These are phyloP conservation scores for Deilephila elpenor DNA, from an alignment of 2,888 invertebrate genomes.

Conservation along the genomic window DNA sequence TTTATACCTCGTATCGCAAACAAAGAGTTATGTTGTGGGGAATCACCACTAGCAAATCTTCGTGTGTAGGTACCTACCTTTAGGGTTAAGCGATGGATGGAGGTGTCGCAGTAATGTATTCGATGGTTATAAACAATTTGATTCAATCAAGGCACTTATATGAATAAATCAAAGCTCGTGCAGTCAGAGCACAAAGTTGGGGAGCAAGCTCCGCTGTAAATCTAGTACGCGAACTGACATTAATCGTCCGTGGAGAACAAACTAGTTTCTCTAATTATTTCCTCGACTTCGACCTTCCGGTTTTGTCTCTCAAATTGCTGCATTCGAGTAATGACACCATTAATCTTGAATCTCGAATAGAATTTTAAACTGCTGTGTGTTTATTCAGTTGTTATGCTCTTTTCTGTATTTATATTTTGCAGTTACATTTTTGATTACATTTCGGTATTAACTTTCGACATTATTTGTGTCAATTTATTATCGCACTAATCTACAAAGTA, in stretches of 20 bases:
- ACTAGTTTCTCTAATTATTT: slow-evolving; percentile 78
- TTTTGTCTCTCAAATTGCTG: slow-evolving; percentile 65
- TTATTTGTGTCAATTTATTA: background rate
- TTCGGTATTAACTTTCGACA: background rate
- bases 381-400: background rate
- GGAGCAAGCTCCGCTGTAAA: slow-evolving; percentile 55
- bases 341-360: slow-evolving; percentile 56
- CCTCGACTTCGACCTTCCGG: slow-evolving; percentile 66
- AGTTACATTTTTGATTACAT: background rate
- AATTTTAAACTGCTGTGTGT: slow-evolving; percentile 33
- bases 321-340: slow-evolving; percentile 59
- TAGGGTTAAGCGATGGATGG: background rate
- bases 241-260: slow-evolving; percentile 69
- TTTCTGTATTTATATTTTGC: background rate
- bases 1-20: too few relatives aligned
- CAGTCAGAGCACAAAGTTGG: slow-evolving; percentile 54
- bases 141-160: slow-evolving; percentile 48
- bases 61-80: background rate
- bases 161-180: slow-evolving; percentile 51
- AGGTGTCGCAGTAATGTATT: background rate
- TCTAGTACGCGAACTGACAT: slow-evolving; percentile 70
- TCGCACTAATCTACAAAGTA: background rate
- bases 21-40: too few relatives aligned
- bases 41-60: too few relatives aligned
- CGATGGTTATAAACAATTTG: slow-evolving; percentile 20